Percentiles rank a stretch among this genome's conserved stretches.
Conservation (phyloP, 1,140 invertebrate species). For the Cyrtorhinus lividipennis region DNA sequence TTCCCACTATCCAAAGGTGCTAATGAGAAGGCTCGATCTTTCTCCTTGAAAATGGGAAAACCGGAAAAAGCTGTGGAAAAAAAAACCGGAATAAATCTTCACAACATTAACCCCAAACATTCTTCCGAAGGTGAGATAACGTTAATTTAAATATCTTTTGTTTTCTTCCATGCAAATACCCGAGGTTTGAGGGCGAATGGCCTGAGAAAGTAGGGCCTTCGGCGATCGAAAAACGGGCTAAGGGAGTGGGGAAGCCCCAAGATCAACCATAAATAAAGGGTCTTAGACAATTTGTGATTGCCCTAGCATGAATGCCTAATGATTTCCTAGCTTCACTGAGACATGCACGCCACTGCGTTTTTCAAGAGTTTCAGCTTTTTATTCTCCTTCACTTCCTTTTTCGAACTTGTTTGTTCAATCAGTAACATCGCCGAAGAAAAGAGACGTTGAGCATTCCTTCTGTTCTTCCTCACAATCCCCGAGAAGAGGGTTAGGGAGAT, state of each 20-base stretch:
- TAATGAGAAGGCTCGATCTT: not conserved
- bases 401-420: not conserved
- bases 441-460: no score
- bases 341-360: no score
- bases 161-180: not conserved
- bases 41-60: not conserved
- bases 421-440: no score
- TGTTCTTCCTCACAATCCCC: not conserved
- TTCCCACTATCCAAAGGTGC: not conserved
- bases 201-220: not conserved
- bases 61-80: not conserved
- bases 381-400: not conserved
- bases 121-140: not conserved
- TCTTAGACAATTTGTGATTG: not conserved
- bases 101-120: not conserved
- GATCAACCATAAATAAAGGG: not conserved
- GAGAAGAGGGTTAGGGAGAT: not conserved
- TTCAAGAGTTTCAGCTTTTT: no score
- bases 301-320: not conserved
- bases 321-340: not conserved
- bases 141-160: conserved; percentile 7
- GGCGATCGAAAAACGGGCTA: not conserved
- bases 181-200: not conserved
- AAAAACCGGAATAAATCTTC: not conserved
- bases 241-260: not conserved